Percentiles rank a stretch among this genome's conserved stretches.
These are phyloP conservation scores for Chloroceryle aenea DNA, from an alignment of 2,113 vertebrate genomes.

Conservation along the genomic window DNA sequence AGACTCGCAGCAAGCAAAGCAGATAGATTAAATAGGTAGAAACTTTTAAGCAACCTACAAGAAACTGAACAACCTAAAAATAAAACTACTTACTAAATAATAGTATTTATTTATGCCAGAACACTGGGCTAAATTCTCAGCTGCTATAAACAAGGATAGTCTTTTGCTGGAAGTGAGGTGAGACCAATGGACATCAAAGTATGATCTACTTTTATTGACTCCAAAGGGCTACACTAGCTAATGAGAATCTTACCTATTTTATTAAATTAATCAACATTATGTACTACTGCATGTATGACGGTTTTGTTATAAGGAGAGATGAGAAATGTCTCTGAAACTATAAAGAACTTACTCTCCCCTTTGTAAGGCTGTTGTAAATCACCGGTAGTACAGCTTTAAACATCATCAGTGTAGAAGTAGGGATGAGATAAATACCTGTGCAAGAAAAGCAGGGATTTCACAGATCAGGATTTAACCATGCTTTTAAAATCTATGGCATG, in stretches of 20 bases:
- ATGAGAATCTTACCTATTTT: not conserved
- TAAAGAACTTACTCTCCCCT: not conserved
- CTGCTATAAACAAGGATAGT: not conserved
- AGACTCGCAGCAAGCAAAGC: slow-evolving; percentile 50
- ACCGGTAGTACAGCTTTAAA: not conserved
- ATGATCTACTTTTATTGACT: not conserved
- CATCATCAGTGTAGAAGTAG: not conserved
- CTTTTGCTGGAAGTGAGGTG: not conserved
- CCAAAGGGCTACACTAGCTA: not conserved
- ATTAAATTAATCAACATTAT: not conserved
- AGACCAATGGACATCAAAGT: not conserved
- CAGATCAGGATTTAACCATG: not conserved
- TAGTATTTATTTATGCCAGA: slow-evolving; percentile 14
- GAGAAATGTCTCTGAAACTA: not conserved
- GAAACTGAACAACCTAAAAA: slow-evolving; percentile 39
- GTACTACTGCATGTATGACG: not conserved
- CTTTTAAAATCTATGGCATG: not conserved
- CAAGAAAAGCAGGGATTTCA: not conserved
- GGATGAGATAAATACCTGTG: not conserved
- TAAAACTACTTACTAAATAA: slow-evolving; percentile 31
- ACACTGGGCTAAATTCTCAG: not conserved
- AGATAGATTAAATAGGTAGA: slow-evolving; percentile 64
- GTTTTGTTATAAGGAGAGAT: not conserved
- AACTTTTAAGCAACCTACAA: slow-evolving; percentile 42
- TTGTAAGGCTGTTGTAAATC: not conserved